phyloP scores from a whole-genome alignment of 2,888 invertebrate species.

The Ophion slaviceki region DNA sequence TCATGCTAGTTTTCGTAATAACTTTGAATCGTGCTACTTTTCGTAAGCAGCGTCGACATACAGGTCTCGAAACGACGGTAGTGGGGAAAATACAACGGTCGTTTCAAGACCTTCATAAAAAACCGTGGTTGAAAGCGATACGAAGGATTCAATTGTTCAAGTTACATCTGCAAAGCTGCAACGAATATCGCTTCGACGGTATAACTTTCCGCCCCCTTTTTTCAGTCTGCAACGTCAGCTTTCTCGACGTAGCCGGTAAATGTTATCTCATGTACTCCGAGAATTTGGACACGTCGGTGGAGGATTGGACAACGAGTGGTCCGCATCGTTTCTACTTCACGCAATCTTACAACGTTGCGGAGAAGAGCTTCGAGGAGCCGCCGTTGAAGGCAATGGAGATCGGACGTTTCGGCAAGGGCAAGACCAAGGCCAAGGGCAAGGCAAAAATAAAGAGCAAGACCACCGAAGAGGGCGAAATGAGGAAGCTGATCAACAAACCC shows the following conservation, averaged over 20 bases:
- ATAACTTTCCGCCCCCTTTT: conserved; percentile 49
- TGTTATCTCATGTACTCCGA: conserved; percentile 89
- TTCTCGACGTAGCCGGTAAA: conserved; percentile 87
- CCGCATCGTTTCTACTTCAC: conserved; percentile 91
- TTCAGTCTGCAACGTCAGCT: conserved; percentile 85
- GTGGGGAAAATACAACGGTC: too few species aligned
- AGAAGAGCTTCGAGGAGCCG: conserved; percentile 86
- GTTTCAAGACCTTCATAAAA: too few species aligned
- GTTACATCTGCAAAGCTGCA: background rate
- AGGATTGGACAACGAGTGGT: conserved; percentile 87
- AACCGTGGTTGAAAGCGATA: too few species aligned
- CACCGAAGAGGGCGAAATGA: conserved; percentile 68
- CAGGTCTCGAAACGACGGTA: too few species aligned
- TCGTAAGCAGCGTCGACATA: too few species aligned
- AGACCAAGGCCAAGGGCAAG: conserved; percentile 89
- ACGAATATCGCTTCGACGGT: background rate
- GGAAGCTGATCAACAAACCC: conserved; percentile 74
- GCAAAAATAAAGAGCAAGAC: conserved; percentile 86
- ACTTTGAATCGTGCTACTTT: too few species aligned
- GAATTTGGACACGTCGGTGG: conserved; percentile 84
- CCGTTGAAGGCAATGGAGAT: conserved; percentile 86
- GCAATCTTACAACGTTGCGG: conserved; percentile 87
- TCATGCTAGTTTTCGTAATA: too few species aligned
- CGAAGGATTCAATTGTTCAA: too few species aligned
- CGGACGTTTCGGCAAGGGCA: conserved; percentile 86